phyloP scores from a whole-genome alignment of 2,797 vertebrate genomes.

The Lepilemur septentrionalis region DNA sequence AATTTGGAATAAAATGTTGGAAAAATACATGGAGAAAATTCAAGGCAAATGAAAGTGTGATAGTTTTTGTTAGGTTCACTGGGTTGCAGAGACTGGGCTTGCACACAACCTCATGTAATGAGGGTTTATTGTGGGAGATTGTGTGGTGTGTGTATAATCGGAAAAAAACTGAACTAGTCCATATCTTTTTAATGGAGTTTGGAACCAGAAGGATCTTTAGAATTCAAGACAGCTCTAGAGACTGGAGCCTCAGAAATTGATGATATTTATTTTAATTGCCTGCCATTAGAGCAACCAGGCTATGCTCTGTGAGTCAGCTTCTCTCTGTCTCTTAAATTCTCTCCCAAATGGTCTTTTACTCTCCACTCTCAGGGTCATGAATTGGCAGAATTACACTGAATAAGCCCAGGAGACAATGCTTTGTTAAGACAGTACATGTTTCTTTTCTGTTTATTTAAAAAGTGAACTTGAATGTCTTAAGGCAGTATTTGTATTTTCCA shows the following conservation, averaged over 20 bases:
- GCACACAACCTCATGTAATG: background rate
- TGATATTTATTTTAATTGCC: conserved; percentile 63
- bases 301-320: conserved; percentile 34
- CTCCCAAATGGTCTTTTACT: background rate
- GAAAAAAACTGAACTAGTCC: background rate
- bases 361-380: background rate
- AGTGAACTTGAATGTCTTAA: background rate
- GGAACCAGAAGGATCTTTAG: conserved; percentile 50
- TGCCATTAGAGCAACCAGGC: conserved; percentile 17
- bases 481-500: background rate
- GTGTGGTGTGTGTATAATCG: background rate
- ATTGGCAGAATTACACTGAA: background rate
- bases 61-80: background rate
- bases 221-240: conserved; percentile 41
- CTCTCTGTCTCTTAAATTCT: conserved; percentile 37
- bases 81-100: background rate
- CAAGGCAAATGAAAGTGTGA: background rate
- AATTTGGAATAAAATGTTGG: conserved; percentile 3
- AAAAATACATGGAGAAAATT: conserved; percentile 40
- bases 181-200: conserved; percentile 25
- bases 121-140: background rate
- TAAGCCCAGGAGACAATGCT: conserved; percentile 21
- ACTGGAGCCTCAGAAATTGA: conserved; percentile 30
- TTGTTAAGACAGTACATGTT: background rate
- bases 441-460: background rate